Evolutionary conservation across 2,888 invertebrate species (phyloP).

Genomic region (Sycophila texana): DNA sequence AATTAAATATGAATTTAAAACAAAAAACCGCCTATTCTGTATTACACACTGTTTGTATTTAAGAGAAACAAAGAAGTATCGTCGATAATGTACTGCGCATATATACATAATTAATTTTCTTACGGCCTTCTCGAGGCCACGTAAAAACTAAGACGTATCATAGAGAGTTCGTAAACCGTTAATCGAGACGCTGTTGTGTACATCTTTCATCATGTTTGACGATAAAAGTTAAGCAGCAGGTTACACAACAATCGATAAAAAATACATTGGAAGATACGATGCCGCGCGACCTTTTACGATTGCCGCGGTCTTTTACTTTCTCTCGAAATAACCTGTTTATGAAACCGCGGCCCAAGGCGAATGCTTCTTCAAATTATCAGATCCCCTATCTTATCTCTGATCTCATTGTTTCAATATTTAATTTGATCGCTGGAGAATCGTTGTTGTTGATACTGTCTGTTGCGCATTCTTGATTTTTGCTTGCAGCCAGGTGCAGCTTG

Average conservation of each 20-base stretch:
- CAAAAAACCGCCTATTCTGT: constrained; percentile 50
- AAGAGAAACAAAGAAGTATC: constrained; percentile 39
- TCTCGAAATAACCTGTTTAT: constrained; percentile 8
- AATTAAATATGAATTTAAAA: constrained; percentile 23
- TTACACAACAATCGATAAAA: constrained; percentile 20
- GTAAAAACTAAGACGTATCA: constrained; percentile 28
- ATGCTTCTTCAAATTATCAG: constrained; percentile 45
- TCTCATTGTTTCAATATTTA: constrained; percentile 2
- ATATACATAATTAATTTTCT: constrained; percentile 52
- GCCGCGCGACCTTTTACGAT: constrained; percentile 4
- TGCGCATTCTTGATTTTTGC: constrained; percentile 2
- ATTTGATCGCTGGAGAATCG: neutral
- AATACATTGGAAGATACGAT: constrained; percentile 5
- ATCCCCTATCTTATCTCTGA: constrained; percentile 20
- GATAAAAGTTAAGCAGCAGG: constrained; percentile 16
- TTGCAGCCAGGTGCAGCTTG: too few species aligned
- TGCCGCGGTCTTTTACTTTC: neutral
- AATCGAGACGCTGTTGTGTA: constrained; percentile 27
- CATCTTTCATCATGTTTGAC: constrained; percentile 22
- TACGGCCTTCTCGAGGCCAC: constrained; percentile 52
- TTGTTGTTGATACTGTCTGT: neutral
- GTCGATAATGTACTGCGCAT: constrained; percentile 48
- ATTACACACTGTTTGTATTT: constrained; percentile 48
- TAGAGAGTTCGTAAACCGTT: constrained; percentile 42
- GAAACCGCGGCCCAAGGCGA: constrained; percentile 37